phyloP scores from a whole-genome alignment of 2,888 invertebrate species.

The Morinoia aosen region DNA sequence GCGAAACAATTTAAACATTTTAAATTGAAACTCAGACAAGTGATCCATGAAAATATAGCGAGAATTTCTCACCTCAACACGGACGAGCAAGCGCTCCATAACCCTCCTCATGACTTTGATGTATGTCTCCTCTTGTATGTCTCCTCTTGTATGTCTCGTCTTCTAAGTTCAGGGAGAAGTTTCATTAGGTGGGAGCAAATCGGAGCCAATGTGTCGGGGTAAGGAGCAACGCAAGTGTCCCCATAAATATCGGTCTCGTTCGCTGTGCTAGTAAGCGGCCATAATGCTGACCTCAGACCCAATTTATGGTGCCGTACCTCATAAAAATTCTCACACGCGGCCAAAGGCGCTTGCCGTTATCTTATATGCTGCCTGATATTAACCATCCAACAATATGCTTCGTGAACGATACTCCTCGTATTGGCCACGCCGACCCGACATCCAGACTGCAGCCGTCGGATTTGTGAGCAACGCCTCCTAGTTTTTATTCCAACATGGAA shows the following conservation, averaged over 20 bases:
- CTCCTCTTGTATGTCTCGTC: background rate
- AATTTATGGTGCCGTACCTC: background rate
- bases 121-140: background rate
- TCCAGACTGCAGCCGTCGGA: background rate
- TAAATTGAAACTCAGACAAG: background rate
- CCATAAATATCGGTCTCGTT: background rate
- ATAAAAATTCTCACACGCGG: conserved; percentile 8
- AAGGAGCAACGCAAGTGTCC: background rate
- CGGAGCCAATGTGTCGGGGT: background rate
- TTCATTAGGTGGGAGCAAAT: background rate
- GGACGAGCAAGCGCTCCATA: background rate
- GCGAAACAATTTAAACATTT: too few species aligned
- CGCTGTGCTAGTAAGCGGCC: background rate
- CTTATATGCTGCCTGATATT: background rate
- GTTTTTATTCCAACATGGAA: too few species aligned
- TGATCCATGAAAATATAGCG: background rate
- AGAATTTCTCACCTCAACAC: background rate
- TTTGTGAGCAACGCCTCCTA: background rate
- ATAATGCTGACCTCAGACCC: background rate
- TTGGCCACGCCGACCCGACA: background rate
- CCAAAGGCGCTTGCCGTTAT: background rate
- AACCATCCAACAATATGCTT: background rate
- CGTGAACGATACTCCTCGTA: background rate
- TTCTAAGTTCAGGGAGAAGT: background rate
- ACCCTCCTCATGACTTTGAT: background rate